Base-by-base conservation (phyloP, 2,113 vertebrate genomes). In the Ceuthmochares aereus region DNA sequence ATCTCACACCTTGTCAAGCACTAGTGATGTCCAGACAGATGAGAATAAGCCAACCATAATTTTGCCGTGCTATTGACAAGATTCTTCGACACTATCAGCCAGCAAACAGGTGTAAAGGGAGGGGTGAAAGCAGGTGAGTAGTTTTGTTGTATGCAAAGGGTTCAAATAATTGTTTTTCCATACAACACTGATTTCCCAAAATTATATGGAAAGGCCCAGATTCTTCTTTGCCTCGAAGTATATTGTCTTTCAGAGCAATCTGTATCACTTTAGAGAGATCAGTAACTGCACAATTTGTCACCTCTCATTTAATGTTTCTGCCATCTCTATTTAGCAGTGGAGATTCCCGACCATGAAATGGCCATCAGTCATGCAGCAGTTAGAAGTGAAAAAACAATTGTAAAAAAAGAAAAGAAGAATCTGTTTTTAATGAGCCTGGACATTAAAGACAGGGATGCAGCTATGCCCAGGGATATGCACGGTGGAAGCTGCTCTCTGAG, bases 391-490 rank as follows among this genome's bases (percentile, higher is more conserved):
- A 55, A 82, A 77, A 26, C 3, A 32, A 25, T 6, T 11, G 4
- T 10, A 4, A 29, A 55, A 32, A 66, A 30, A 21, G 47, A 21
- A 6, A 40, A 2, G 6, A 36, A 56, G 25, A 64, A 42, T 8
- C 10, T 75, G 7, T 2, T 82, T 91, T 37, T 70, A 84, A 18
- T 89, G 8, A 90, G 4, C 9, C 22, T 77, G 42, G 34, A 47
- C 42, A 47, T 84, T 29, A 78, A 74, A 80, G 5, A 47, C 3
- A 64, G 7, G 0, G 9, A 16, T n/a, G 37, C 8, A 67, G 8
- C 3, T 67, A 22, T 4, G 3, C 25, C 66, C 54, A 67, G 10
- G 12, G 3, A 15, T 43, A 27, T 0, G 16, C 0, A 0, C 0
- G 6, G 5, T 67, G 12, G 29, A 72, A 75, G 21, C 7, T 59